phyloP scores from a whole-genome alignment of 1,140 invertebrate genomes.

The Asobara japonica region DNA sequence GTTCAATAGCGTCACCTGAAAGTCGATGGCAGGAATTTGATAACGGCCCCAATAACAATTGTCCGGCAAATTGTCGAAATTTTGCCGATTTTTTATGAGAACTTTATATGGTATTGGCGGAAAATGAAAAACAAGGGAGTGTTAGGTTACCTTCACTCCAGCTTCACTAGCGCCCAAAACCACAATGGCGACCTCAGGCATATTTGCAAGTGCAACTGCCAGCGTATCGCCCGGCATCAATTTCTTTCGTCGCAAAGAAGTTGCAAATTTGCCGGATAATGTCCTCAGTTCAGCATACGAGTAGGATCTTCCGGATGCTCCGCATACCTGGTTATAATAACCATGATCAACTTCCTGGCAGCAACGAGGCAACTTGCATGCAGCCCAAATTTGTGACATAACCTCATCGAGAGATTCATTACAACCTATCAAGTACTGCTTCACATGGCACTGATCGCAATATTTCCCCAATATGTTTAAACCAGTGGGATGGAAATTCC shows the following conservation, averaged over 20 bases:
- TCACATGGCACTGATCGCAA: too few species aligned
- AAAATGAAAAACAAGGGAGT: not conserved
- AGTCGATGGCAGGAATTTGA: not conserved
- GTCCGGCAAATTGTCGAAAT: too few species aligned
- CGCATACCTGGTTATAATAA: constrained; percentile 69
- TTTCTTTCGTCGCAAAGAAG: constrained; percentile 72
- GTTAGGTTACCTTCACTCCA: constrained; percentile 69
- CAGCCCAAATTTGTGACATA: too few species aligned
- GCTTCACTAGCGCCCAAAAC: constrained; percentile 73
- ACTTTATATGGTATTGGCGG: not conserved
- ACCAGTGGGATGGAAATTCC: too few species aligned
- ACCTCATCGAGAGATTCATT: too few species aligned
- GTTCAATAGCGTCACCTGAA: not conserved
- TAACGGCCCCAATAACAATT: not conserved
- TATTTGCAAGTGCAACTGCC: constrained; percentile 76
- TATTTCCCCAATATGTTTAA: too few species aligned
- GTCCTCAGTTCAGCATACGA: constrained; percentile 74
- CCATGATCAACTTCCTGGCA: not conserved
- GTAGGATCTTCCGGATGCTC: constrained; percentile 72
- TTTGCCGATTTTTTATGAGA: not conserved
- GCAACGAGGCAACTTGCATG: too few species aligned
- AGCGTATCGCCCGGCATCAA: constrained; percentile 75
- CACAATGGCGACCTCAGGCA: constrained; percentile 76
- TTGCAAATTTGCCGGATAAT: constrained; percentile 71
- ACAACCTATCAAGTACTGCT: too few species aligned